Evolutionary conservation across 1,140 invertebrate species (phyloP), one percentile per base, ranked within the genome.

Genomic region (Drosophila burlai): DNA sequence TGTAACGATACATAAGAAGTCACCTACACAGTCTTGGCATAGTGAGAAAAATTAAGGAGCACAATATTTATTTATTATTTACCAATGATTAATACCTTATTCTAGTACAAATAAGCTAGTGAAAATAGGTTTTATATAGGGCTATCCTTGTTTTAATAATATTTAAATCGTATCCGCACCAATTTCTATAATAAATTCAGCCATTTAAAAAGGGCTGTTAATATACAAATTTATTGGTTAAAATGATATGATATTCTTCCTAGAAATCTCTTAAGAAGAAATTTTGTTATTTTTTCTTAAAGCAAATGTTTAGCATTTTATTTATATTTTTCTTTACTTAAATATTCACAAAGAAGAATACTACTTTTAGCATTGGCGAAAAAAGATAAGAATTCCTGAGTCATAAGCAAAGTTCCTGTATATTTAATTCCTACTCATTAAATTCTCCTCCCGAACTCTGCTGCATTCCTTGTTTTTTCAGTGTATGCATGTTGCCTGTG

Each of bases 1-100:
- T 89, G 83, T 87, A 89, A 87, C 81, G 73, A 78, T 65, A 89
- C 77, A 82, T 78, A 84, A 68, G 81, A 54, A 47, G 49, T 45
- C 50, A 31, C 63, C 60, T 52, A 64, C 66, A 52, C 54, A 10
- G 46, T 18, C 38, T 24, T 6, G 34, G 15, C 36, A 7, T 6
- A 40, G 21, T 40, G 15, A 57, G 54, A 40, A 11, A 57, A 57
- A 40, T 55, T 11, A 10, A 9, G 34, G 34, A 40, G 6, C 1
- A 0, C 4, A 26, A 40, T 24, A 3, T n/a, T n/a, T 13, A 52
- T n/a, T 11, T 3, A 38, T 24, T 24, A 10, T 38, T 16, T 24
- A 10, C 2, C 8, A 38, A 38, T 16, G 2, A 24, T n/a, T 3
- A n/a, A 34, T 34, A 10, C 1, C 8, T 34, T 34, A 31, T 31